phyloP scores from a whole-genome alignment of 2,888 invertebrate species.

The Lissonota sp. region DNA sequence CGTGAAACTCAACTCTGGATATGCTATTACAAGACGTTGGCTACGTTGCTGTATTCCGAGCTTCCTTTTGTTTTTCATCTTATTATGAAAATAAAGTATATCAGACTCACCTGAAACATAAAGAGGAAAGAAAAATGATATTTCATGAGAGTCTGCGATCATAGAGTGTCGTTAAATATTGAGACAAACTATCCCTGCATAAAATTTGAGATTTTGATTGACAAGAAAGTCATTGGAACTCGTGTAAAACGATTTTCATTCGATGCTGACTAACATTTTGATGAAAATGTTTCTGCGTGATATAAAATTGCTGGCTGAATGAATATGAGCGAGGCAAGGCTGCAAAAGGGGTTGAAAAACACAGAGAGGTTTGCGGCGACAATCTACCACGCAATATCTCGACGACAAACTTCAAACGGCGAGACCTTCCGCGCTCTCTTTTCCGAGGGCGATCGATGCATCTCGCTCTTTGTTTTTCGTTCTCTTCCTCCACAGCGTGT shows the following conservation, averaged over 20 bases:
- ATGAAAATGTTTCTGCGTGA: too few relatives aligned
- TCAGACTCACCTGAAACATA: conserved; percentile 53
- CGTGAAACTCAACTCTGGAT: not conserved
- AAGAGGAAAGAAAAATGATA: not conserved
- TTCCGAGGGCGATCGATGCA: conserved; percentile 53
- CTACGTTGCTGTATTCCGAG: not conserved
- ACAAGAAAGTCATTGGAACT: too few relatives aligned
- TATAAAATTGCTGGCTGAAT: too few relatives aligned
- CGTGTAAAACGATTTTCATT: too few relatives aligned
- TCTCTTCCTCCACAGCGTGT: not conserved
- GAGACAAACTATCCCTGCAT: too few relatives aligned
- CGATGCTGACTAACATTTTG: too few relatives aligned
- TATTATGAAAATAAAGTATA: conserved; percentile 19
- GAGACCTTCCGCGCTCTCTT: conserved; percentile 29
- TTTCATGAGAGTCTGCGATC: too few relatives aligned
- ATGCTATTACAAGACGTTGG: not conserved
- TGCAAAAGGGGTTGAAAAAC: not conserved
- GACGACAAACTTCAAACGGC: conserved; percentile 59
- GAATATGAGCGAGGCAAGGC: conserved; percentile 3
- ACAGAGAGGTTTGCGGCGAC: conserved; percentile 25
- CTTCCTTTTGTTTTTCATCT: not conserved
- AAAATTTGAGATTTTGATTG: too few relatives aligned
- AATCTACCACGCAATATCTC: conserved; percentile 62
- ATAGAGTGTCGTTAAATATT: too few relatives aligned
- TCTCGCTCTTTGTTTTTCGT: not conserved